phyloP scores from a whole-genome alignment of 1,140 invertebrate genomes.

The Physella acuta region DNA sequence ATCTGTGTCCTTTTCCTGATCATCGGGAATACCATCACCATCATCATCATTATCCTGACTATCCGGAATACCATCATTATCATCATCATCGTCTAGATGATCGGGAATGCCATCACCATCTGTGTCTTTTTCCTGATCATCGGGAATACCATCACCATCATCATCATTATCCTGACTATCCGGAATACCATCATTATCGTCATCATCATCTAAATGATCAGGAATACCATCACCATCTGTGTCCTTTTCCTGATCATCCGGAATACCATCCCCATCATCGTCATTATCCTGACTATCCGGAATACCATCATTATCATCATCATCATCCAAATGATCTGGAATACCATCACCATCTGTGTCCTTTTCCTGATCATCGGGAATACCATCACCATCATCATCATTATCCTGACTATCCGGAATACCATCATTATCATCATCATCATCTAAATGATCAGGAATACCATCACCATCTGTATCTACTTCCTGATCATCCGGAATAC shows the following conservation, averaged over 20 bases:
- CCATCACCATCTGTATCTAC: slow-evolving; percentile 43
- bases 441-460: slow-evolving; percentile 13
- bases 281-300: slow-evolving; percentile 10
- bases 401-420: slow-evolving; percentile 13
- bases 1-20: slow-evolving; percentile 13
- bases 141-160: slow-evolving; percentile 45
- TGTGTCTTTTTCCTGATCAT: slow-evolving; percentile 40
- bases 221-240: slow-evolving; percentile 17
- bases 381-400: slow-evolving; percentile 36
- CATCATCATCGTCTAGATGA: slow-evolving; percentile 42
- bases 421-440: slow-evolving; percentile 15
- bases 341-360: slow-evolving; percentile 15
- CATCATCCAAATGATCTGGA: slow-evolving; percentile 7
- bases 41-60: slow-evolving; percentile 31
- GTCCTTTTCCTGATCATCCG: slow-evolving; percentile 48
- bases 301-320: slow-evolving; percentile 18
- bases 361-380: slow-evolving; percentile 38
- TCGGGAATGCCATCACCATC: slow-evolving; percentile 52
- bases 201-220: slow-evolving; percentile 7
- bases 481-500: background rate
- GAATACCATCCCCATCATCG: slow-evolving; percentile 43
- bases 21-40: slow-evolving; percentile 52
- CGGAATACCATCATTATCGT: slow-evolving; percentile 10
- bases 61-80: slow-evolving; percentile 17
- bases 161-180: slow-evolving; percentile 9